A percentile compares a stretch with the other conserved stretches of the same genome.
Evolutionary conservation across 2,113 vertebrate species (phyloP).

Genomic region (Pituophis catenifer): DNA sequence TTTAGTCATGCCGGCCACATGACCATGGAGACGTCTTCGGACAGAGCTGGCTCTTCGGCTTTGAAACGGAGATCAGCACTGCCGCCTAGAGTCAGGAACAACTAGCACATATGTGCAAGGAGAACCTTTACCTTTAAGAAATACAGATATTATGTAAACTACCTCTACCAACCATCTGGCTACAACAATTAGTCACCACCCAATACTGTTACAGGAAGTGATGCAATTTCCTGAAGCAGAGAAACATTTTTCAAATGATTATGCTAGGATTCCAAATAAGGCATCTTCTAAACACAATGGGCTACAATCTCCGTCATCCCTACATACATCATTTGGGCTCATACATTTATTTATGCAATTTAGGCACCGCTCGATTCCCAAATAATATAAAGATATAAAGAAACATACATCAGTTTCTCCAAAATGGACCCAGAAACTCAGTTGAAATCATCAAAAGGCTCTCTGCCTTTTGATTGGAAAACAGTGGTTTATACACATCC

Average conservation of each 20-base stretch:
- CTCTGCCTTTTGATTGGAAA: neutral
- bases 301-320: neutral
- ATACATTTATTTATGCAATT: neutral
- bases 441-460: neutral
- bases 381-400: neutral
- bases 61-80: too few species aligned
- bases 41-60: too few species aligned
- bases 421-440: neutral
- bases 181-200: neutral
- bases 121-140: too few species aligned
- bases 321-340: neutral
- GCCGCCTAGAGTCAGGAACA: too few species aligned
- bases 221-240: neutral
- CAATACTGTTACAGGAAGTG: neutral
- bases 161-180: neutral
- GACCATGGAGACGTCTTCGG: too few species aligned
- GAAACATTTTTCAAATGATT: neutral
- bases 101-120: too few species aligned
- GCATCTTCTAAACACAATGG: neutral
- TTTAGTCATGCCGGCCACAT: too few species aligned
- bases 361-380: neutral
- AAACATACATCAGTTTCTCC: neutral
- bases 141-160: neutral
- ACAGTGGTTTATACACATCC: neutral
- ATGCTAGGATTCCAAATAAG: neutral